These are phyloP conservation scores for Drosophila rhopaloa DNA, from an alignment of 1,140 invertebrate genomes.

Conservation along the genomic window DNA sequence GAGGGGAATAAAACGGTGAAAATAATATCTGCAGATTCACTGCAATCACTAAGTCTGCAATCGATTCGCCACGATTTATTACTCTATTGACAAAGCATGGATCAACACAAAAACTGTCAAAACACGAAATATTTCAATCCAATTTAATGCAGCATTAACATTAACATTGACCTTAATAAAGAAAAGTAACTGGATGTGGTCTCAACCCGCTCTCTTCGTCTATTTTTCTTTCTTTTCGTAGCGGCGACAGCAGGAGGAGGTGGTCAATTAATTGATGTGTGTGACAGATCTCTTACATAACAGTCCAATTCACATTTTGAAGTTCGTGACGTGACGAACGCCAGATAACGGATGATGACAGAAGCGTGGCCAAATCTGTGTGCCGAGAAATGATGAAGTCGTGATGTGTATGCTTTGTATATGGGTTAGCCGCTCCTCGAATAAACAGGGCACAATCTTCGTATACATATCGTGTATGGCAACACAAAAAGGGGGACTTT, in stretches of 20 bases:
- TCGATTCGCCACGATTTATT: neutral
- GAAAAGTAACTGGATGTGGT: constrained; percentile 56
- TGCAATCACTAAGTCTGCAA: neutral
- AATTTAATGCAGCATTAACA: constrained; percentile 66
- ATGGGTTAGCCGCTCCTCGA: constrained; percentile 1
- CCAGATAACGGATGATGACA: constrained; percentile 60
- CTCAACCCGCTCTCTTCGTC: constrained; percentile 6
- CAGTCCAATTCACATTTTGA: constrained; percentile 55
- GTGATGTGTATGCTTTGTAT: neutral
- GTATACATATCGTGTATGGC: neutral
- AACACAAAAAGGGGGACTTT: constrained; percentile 28
- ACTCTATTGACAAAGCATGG: neutral
- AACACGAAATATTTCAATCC: constrained; percentile 20
- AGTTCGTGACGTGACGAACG: constrained; percentile 60
- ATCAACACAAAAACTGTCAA: constrained; percentile 7
- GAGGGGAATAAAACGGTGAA: neutral
- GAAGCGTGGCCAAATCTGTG: constrained; percentile 49
- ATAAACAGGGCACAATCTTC: neutral
- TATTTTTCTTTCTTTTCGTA: constrained; percentile 18
- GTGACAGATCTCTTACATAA: constrained; percentile 64
- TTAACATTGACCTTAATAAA: constrained; percentile 80
- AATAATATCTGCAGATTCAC: constrained; percentile 1
- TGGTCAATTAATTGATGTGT: constrained; percentile 48
- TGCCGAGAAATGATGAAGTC: constrained; percentile 3
- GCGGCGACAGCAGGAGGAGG: constrained; percentile 16